phyloP scores from a whole-genome alignment of 2,113 vertebrate species.

The Hemiscyllium ocellatum region DNA sequence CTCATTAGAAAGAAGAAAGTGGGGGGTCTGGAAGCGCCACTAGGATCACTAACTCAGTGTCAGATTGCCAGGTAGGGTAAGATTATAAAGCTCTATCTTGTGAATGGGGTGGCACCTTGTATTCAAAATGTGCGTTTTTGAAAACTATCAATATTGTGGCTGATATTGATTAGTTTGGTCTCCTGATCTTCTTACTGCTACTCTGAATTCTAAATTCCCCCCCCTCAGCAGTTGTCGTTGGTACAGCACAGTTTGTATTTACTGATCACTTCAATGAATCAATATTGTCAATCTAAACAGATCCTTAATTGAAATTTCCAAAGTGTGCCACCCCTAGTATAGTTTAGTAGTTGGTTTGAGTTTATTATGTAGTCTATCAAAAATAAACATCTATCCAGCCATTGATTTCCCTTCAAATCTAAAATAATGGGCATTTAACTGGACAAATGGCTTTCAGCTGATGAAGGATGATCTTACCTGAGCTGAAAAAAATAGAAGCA shows the following conservation, averaged over 20 bases:
- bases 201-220: background rate
- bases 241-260: background rate
- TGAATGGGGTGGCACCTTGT: constrained; percentile 25
- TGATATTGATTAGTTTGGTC: background rate
- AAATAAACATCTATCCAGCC: background rate
- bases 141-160: constrained; percentile 15
- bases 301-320: background rate
- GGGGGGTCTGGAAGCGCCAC: constrained; percentile 36
- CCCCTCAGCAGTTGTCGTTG: no score
- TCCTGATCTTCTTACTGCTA: background rate
- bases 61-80: constrained; percentile 36
- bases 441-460: background rate
- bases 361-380: background rate
- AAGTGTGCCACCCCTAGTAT: constrained; percentile 18
- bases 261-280: background rate
- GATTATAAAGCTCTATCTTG: background rate
- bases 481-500: background rate
- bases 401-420: background rate
- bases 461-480: background rate
- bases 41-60: constrained; percentile 35
- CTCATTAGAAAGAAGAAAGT: constrained; percentile 37
- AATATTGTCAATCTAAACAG: background rate
- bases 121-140: background rate
- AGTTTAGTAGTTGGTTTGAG: constrained; percentile 13
- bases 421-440: background rate